Evolutionary conservation across 2,888 invertebrate genomes (phyloP).

Genomic region (Dryadula phaetusa): DNA sequence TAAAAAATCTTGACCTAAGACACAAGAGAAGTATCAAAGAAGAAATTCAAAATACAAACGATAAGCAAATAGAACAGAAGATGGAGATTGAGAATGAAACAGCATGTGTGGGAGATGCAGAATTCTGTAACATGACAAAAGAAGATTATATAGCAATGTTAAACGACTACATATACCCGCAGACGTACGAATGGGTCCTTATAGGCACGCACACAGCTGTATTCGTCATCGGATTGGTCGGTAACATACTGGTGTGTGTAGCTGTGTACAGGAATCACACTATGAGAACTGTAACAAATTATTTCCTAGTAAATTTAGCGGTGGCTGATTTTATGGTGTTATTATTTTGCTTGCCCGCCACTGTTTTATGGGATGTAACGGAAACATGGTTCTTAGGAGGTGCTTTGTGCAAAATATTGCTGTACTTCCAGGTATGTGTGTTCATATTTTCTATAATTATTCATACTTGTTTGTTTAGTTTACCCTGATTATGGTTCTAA

Average conservation of each 20-base stretch:
- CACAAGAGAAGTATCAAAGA: slow-evolving; percentile 8
- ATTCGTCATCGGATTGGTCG: slow-evolving; percentile 91
- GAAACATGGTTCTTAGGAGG: slow-evolving; percentile 96
- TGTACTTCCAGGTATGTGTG: slow-evolving; percentile 93
- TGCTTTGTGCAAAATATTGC: slow-evolving; percentile 92
- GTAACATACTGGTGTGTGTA: slow-evolving; percentile 94
- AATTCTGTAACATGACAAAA: slow-evolving; percentile 76
- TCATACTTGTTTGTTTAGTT: too few species aligned
- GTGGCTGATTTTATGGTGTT: slow-evolving; percentile 95
- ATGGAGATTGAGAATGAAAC: slow-evolving; percentile 44
- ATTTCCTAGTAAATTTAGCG: slow-evolving; percentile 95
- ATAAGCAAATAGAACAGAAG: not conserved
- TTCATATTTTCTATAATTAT: not conserved
- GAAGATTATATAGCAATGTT: slow-evolving; percentile 86
- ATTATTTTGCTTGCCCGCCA: slow-evolving; percentile 93
- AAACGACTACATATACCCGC: slow-evolving; percentile 87
- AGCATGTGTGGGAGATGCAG: slow-evolving; percentile 71
- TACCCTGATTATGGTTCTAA: too few species aligned
- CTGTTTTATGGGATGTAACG: slow-evolving; percentile 95
- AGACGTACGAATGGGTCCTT: slow-evolving; percentile 90
- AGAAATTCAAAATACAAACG: not conserved
- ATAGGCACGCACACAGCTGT: slow-evolving; percentile 90
- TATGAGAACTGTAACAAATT: slow-evolving; percentile 97
- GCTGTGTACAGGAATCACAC: slow-evolving; percentile 94
- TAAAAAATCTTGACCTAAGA: not conserved